Conservation (phyloP, 2,113 vertebrate genomes). For the Nothoprocta perdicaria region DNA sequence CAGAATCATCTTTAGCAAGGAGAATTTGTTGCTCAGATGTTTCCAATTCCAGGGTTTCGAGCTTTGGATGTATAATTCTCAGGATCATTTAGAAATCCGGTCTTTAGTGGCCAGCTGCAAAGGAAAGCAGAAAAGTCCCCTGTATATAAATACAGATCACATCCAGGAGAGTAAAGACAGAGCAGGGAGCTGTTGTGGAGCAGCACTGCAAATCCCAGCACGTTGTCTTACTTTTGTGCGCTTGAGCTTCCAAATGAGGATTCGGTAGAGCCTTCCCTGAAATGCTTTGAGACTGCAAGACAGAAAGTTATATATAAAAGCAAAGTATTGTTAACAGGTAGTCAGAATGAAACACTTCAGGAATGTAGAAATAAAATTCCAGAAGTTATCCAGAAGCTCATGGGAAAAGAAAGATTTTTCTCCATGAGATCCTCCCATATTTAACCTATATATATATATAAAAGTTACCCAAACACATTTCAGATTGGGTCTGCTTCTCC, state of each 20-base stretch:
- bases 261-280: neutral
- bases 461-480: neutral
- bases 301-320: neutral
- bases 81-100: constrained; percentile 31
- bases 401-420: neutral
- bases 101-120: constrained; percentile 27
- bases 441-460: neutral
- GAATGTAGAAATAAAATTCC: neutral
- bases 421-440: neutral
- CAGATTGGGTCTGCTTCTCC: constrained; percentile 2
- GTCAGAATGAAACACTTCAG: neutral
- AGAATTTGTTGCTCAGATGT: constrained; percentile 63
- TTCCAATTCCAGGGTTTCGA: constrained; percentile 23
- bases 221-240: neutral
- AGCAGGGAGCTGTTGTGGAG: neutral
- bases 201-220: neutral
- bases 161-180: neutral
- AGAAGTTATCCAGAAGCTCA: neutral
- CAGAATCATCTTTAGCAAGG: constrained; percentile 22
- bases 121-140: neutral
- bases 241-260: neutral
- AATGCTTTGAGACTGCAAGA: neutral
- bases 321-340: neutral
- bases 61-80: constrained; percentile 58
- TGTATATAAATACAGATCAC: neutral